Evolutionary conservation across 2,797 vertebrate genomes (phyloP), one percentile per base, ranked within the genome.

Genomic region (Liparis tanakae): DNA sequence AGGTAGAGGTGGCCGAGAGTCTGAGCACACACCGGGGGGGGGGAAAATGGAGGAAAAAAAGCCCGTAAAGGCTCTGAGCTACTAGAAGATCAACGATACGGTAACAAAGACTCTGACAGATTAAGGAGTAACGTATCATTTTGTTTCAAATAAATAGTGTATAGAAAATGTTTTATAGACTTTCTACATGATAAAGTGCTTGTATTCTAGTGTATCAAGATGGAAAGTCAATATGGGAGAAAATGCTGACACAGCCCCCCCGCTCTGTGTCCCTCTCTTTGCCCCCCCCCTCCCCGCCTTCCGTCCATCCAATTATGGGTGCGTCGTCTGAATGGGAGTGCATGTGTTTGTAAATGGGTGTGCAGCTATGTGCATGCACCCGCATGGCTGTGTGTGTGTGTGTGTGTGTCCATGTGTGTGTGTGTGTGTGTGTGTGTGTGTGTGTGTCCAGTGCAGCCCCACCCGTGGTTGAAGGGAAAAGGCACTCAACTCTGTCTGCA

Each of bases 381-480:
- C 56, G n/a, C 66, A 22, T 72, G 59, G 4, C 6, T 37, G 65
- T 68, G 65, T 68, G 67, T 82, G n/a, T n/a, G n/a, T n/a, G 70
- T 74, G 25, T 64, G 50, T 75, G 30, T 75, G 48, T 63, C 44
- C 66, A 34, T 67, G 39, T 78, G 57, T 78, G n/a, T 81, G 64
- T 80, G 44, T 84, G 61, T 77, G 51, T 64, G 41, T 76, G 25
- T 84, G 74, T 72, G 30, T 77, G 71, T 75, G 59, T 81, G 72
- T 87, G 66, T 84, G 69, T 89, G 82, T 88, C 85, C 93, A 94
- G 93, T 91, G 94, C 95, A 95, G 93, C 95, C 95, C 96, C 95
- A 95, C 96, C 96, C 96, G 96, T 96, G 96, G 96, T 97, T 97
- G 95, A 96, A 95, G 95, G 95, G 96, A 96, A 95, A 98, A 99